Conservation (phyloP, 2,888 invertebrate species). For the Polia nebulosa region DNA sequence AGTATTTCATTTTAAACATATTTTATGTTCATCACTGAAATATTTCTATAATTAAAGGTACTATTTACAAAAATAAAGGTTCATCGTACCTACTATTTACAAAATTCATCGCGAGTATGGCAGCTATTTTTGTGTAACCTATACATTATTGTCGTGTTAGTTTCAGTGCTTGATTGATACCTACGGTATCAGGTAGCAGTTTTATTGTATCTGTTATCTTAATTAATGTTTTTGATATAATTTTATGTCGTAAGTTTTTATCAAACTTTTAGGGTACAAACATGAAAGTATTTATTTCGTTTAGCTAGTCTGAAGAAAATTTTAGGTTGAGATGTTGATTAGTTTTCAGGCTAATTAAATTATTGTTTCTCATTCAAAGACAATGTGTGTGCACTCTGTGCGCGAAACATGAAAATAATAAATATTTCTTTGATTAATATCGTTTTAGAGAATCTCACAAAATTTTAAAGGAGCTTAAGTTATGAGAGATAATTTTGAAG, state of each 20-base stretch:
- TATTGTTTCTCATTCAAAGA: conserved; percentile 53
- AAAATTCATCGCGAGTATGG: conserved; percentile 70
- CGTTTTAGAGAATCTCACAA: conserved; percentile 82
- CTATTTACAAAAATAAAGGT: conserved; percentile 70
- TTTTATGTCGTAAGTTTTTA: conserved; percentile 80
- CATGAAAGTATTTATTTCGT: conserved; percentile 83
- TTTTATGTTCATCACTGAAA: conserved; percentile 67
- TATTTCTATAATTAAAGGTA: conserved; percentile 70
- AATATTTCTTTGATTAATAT: conserved; percentile 45
- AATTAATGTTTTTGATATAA: conserved; percentile 77
- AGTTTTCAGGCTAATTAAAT: conserved; percentile 65
- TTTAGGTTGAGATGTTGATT: conserved; percentile 68
- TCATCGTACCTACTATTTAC: conserved; percentile 72
- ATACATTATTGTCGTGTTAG: conserved; percentile 64
- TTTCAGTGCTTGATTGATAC: conserved; percentile 60
- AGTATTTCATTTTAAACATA: conserved; percentile 74
- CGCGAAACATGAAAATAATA: conserved; percentile 45
- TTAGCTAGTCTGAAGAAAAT: conserved; percentile 81
- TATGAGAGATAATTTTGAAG: conserved; percentile 57
- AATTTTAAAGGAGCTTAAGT: conserved; percentile 67
- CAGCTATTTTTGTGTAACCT: conserved; percentile 70
- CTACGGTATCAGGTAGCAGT: conserved; percentile 64
- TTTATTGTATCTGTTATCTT: conserved; percentile 73
- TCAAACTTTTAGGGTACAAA: conserved; percentile 84
- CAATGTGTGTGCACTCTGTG: conserved; percentile 50